Percentiles rank a stretch among this genome's conserved stretches.
phyloP scores from a whole-genome alignment of 2,888 invertebrate genomes.

The Mystacides longicornis region DNA sequence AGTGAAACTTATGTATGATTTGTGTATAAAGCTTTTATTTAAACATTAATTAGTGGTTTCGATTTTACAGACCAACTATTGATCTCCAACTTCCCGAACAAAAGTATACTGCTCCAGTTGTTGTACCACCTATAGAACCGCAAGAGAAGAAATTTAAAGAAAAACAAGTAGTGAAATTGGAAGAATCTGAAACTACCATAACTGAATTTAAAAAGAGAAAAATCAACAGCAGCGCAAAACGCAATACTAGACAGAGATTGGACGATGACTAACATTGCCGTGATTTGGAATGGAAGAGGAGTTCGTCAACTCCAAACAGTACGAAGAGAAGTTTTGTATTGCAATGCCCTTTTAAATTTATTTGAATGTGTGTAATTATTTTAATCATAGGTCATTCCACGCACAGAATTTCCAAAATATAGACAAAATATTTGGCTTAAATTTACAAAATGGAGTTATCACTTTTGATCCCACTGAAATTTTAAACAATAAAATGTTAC shows the following conservation, averaged over 20 bases:
- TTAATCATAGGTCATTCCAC: too few relatives aligned
- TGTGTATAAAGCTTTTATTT: not conserved
- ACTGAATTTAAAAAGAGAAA: conserved; percentile 63
- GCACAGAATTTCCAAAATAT: too few relatives aligned
- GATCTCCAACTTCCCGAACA: conserved; percentile 66
- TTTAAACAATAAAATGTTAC: too few relatives aligned
- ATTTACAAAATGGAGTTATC: too few relatives aligned
- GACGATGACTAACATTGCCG: conserved; percentile 60
- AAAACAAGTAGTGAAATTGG: conserved; percentile 48
- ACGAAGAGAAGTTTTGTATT: too few relatives aligned
- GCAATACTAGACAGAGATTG: conserved; percentile 57
- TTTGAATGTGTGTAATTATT: too few relatives aligned
- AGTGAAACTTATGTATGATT: not conserved
- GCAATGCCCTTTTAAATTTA: too few relatives aligned
- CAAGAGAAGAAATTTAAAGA: conserved; percentile 52
- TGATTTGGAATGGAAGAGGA: too few relatives aligned
- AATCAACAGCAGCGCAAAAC: conserved; percentile 46
- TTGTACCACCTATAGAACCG: conserved; percentile 44
- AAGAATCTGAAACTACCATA: conserved; percentile 40
- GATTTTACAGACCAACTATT: conserved; percentile 43
- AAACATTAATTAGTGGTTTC: too few relatives aligned
- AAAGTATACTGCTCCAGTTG: conserved; percentile 33
- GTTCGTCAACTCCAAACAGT: too few relatives aligned
- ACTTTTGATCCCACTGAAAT: too few relatives aligned
- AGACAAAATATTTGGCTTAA: too few relatives aligned